Conservation (phyloP, 1,140 invertebrate genomes). For the Venturia canescens region DNA sequence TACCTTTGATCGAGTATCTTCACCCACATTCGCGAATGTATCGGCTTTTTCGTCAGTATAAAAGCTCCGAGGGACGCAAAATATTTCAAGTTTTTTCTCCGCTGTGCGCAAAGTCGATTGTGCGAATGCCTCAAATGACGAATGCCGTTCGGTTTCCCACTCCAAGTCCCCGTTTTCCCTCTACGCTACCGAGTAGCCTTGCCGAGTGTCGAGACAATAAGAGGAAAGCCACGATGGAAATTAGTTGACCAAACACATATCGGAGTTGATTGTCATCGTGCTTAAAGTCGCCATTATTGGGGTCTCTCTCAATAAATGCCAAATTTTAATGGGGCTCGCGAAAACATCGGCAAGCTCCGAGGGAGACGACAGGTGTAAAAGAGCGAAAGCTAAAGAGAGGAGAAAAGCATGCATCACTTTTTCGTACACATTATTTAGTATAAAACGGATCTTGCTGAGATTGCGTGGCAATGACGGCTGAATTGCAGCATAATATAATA, state of each 20-base stretch:
- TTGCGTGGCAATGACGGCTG: constrained; percentile 31
- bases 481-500: constrained; percentile 33
- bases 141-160: too few relatives aligned
- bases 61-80: too few relatives aligned
- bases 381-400: background rate
- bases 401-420: background rate
- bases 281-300: background rate
- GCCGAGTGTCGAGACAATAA: too few relatives aligned
- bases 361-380: background rate
- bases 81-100: too few relatives aligned
- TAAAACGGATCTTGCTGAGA: constrained; percentile 10
- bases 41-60: background rate
- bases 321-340: too few relatives aligned
- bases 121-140: too few relatives aligned
- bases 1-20: constrained; percentile 32
- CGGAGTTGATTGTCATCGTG: background rate
- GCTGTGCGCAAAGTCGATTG: too few relatives aligned
- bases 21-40: constrained; percentile 22
- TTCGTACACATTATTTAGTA: background rate
- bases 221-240: too few relatives aligned
- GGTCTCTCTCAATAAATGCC: too few relatives aligned
- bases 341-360: background rate
- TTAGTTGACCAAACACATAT: background rate
- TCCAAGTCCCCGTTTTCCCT: too few relatives aligned
- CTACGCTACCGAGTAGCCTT: too few relatives aligned